Evolutionary conservation across 2,797 vertebrate genomes (phyloP), one percentile per base, ranked within the genome.

Genomic region (Smutsia gigantea): DNA sequence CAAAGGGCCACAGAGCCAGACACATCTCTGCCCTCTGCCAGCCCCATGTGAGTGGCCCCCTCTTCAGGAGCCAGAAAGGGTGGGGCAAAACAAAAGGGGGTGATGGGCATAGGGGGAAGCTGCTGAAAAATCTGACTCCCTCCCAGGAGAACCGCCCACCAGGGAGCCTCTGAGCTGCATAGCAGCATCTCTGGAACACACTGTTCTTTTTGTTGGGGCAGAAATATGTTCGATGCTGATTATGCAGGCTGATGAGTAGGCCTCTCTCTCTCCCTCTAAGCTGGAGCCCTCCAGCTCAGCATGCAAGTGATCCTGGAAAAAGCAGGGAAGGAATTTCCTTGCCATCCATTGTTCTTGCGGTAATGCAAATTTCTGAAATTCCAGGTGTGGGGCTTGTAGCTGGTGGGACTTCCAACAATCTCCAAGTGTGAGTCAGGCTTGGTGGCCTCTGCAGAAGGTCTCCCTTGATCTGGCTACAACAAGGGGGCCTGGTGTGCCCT

Each of bases 181-280:
- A n/a, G 86, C 72, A 15, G 91, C 2, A 0, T 79, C 92, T 94
- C 79, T 8, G 92, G 96, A 94, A 96, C 95, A 95, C 87, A 95
- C 96, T 93, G 96, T 95, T 96, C 93, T 89, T 93, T 97, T 93
- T 95, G 97, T 93, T 78, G 92, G 95, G 95, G 92, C 66, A 95
- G 95, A 97, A 96, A 85, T 93, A 85, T 90, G 95, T 63, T 87
- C 4, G 0, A 19, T 29, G 93, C 84, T 92, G 97, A 96, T 92
- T 82, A 87, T 69, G 71, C 95, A 93, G 97, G 92, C 90, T 2
- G 4, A 66, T 46, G 94, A 97, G 89, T 27, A 74, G 95, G 92
- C 64, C 88, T 87, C 25, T 2, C 49, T 63, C 77, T 9, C 75
- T 39, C n/a, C 10, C 68, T 92, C 93, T 92, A 42, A 78, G 69